Percentiles rank a stretch among this genome's conserved stretches.
These are phyloP conservation scores for Augiades crinisus DNA, from an alignment of 2,888 invertebrate species.

Conservation along the genomic window DNA sequence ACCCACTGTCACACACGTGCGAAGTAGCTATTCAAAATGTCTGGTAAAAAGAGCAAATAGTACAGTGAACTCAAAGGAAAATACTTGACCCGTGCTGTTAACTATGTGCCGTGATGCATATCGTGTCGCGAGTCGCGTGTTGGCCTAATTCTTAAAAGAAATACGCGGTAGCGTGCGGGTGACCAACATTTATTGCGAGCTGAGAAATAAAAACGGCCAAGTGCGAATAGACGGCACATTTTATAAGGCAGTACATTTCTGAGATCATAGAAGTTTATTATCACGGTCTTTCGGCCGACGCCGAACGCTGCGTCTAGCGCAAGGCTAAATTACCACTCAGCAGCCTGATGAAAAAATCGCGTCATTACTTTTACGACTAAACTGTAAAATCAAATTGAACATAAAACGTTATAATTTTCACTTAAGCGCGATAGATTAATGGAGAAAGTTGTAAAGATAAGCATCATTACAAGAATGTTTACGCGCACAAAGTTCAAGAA, in stretches of 20 bases:
- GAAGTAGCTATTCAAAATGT: conserved; percentile 9
- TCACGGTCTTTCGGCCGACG: too few relatives aligned
- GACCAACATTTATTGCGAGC: conserved; percentile 20
- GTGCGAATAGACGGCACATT: too few relatives aligned
- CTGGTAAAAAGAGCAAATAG: conserved; percentile 16
- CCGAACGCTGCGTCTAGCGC: too few relatives aligned
- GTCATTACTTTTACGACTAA: too few relatives aligned
- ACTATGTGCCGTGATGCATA: conserved; percentile 22
- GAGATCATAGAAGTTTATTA: too few relatives aligned
- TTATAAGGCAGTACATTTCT: too few relatives aligned
- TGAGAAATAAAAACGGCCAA: conserved; percentile 7
- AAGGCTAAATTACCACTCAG: too few relatives aligned
- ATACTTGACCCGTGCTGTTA: conserved; percentile 26
- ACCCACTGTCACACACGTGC: too few relatives aligned
- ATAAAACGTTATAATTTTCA: conserved; percentile 3
- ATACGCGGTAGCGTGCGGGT: conserved; percentile 11
- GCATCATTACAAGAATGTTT: conserved; percentile 38
- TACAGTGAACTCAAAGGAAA: conserved; percentile 23
- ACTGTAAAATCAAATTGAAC: conserved; percentile 3
- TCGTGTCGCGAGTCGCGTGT: conserved; percentile 25
- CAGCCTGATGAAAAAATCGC: too few relatives aligned
- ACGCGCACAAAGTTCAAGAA: conserved; percentile 58
- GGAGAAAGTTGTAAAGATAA: conserved; percentile 38
- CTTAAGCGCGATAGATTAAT: conserved; percentile 23
- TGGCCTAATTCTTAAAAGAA: conserved; percentile 24